Base-by-base conservation (phyloP, 2,797 vertebrate species). In the Melanotaenia pygmaea region DNA sequence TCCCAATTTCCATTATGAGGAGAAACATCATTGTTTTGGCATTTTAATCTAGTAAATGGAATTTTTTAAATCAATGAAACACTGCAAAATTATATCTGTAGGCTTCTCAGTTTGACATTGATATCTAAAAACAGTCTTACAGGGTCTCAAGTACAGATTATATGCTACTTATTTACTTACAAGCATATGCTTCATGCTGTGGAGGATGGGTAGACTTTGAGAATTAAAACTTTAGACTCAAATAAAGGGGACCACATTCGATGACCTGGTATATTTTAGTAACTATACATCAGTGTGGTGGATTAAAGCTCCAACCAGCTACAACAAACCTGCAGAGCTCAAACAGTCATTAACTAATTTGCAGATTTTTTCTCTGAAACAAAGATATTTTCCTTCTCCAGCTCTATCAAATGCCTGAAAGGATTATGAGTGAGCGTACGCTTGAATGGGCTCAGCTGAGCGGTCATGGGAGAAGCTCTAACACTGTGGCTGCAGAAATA, bases 401-500 rank as follows among this genome's bases (percentile, higher is more conserved):
- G 74, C 86, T 74, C 76, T 16, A 11, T 62, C 62, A 73, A 80
- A 90, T 77, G 76, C 78, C 83, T 90, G 86, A 90, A 64, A 60
- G 89, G 89, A 94, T 93, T 91, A 93, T 34, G 64, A 73, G 35
- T 18, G 37, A 53, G 69, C 60, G 71, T 67, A 60, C 43, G 60
- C 67, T 79, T 57, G 59, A 53, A 78, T 51, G 67, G 59, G 64
- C 88, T 91, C 84, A 77, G 86, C 81, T 81, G 83, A 86, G 67
- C 54, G 72, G 88, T 90, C 85, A 90, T 61, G 86, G 80, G 86
- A 77, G 83, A 75, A 81, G 66, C 74, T 77, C 64, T 37, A 66
- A 74, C 60, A 6, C 61, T 6, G 66, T 0, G 18, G 64, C 45
- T 40, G 40, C 37, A 63, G 59, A 63, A 75, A 60, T 32, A 74